These are phyloP conservation scores for Fregetta grallaria DNA, from an alignment of 2,113 vertebrate species.

Conservation along the genomic window DNA sequence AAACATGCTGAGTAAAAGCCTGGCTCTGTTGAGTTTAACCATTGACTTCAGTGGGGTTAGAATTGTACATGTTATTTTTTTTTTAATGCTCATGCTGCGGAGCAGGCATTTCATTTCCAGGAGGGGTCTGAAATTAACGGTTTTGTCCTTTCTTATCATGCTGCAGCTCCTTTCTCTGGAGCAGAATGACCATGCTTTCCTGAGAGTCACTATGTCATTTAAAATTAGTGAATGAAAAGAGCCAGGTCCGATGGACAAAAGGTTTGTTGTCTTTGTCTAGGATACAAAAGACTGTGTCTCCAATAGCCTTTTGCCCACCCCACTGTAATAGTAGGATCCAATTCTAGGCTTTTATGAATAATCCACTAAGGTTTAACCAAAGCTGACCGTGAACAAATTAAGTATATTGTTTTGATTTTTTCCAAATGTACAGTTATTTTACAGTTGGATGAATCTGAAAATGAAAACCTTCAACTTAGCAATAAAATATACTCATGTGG, in stretches of 20 bases:
- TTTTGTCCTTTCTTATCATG: background rate
- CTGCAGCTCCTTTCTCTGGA: background rate
- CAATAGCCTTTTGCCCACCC: background rate
- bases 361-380: slow-evolving; percentile 20
- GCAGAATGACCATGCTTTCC: slow-evolving; percentile 1
- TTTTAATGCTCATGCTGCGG: background rate
- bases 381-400: slow-evolving; percentile 16
- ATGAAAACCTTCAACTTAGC: slow-evolving; percentile 50
- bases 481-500: slow-evolving; percentile 14
- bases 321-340: background rate
- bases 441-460: slow-evolving; percentile 40
- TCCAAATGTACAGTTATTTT: slow-evolving; percentile 39
- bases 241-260: background rate
- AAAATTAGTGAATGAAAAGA: slow-evolving; percentile 24
- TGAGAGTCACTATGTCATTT: background rate
- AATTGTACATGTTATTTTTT: background rate
- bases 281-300: background rate
- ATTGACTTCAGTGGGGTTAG: background rate
- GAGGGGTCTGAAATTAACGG: background rate
- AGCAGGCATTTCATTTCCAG: slow-evolving; percentile 38
- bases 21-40: slow-evolving; percentile 40
- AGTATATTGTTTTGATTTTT: slow-evolving; percentile 37
- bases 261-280: slow-evolving; percentile 24
- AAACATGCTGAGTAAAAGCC: slow-evolving; percentile 57
- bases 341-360: background rate